Evolutionary conservation across 2,113 vertebrate genomes (phyloP), one percentile per base, ranked within the genome.

Genomic region (Archilochus colubris): DNA sequence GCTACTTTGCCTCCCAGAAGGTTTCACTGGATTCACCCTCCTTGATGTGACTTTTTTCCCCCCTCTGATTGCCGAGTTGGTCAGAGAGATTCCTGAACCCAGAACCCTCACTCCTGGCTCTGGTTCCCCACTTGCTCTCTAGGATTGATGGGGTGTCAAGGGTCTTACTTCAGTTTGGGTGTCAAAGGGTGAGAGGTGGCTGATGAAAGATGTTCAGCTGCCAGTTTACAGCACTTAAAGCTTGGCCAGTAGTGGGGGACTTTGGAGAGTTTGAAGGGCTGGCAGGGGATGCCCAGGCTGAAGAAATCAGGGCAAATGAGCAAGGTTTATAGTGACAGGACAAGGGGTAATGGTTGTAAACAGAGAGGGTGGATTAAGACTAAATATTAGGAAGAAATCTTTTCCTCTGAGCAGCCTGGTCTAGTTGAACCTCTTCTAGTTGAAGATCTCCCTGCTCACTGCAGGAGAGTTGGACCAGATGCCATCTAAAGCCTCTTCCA

Each of bases 81-180:
- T 4, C 10, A n/a, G n/a, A 44, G 62, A 58, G 24, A n/a, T 46
- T 54, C 62, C 20, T 1, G 1, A 27, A 73, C 46, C 27, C 66
- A 46, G 3, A 14, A 40, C n/a, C 69, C 54, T 92, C 86, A 33
- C 44, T 27, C 64, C 77, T 72, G 88, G 48, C 55, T 92, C 81
- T 33, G 69, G 61, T 46, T 68, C 62, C 88, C 3, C 0, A 0
- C 15, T 68, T 1, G 0, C 70, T 40, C 31, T n/a, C 22, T 7
- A 4, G 36, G 44, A 64, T 1, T 43, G 73, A 61, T 84, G 77
- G 61, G 17, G 68, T 81, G 79, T 50, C 46, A 24, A 59, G 59
- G 48, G 7, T 31, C 80, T 95, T 83, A 57, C 81, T 86, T 36
- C 66, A 70, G 3, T 88, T 40, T 83, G 72, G 50, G 61, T 38